Evolutionary conservation across 2,797 vertebrate species (phyloP).

Genomic region (Mastacembelus armatus): DNA sequence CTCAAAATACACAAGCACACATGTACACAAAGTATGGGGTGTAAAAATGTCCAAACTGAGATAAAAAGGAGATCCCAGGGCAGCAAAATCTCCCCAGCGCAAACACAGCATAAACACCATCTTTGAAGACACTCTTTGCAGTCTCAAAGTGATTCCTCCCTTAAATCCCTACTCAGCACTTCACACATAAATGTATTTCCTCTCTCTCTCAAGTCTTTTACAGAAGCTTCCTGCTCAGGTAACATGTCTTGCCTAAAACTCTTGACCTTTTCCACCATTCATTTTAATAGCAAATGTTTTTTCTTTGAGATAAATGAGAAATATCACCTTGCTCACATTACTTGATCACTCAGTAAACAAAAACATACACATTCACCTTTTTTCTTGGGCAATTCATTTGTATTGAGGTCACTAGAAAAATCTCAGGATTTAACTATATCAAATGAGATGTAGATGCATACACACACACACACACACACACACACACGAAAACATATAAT

Average conservation of each 20-base stretch:
- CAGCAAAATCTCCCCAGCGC: conserved; percentile 44
- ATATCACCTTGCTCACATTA: conserved; percentile 9
- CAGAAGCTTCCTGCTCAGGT: conserved; percentile 35
- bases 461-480: not conserved
- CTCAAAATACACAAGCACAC: conserved; percentile 11
- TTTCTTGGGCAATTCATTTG: no score
- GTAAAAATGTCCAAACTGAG: conserved; percentile 56
- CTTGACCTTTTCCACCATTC: no score
- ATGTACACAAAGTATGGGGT: conserved; percentile 16
- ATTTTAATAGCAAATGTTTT: no score
- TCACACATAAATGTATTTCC: conserved; percentile 51
- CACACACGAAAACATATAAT: no score
- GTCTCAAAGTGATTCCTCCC: conserved; percentile 51
- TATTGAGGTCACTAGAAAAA: conserved; percentile 6
- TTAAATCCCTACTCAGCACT: conserved; percentile 61
- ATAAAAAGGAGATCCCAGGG: conserved; percentile 43
- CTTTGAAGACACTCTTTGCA: conserved; percentile 59
- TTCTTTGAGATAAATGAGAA: conserved; percentile 3
- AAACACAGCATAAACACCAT: conserved; percentile 65
- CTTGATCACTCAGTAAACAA: no score
- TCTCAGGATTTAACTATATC: not conserved
- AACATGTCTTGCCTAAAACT: no score
- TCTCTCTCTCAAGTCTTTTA: conserved; percentile 44
- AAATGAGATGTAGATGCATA: conserved; percentile 41
- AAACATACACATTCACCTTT: no score